Evolutionary conservation across 1,140 invertebrate species (phyloP), one percentile per base, ranked within the genome.

Genomic region (Drosophila subobscura): DNA sequence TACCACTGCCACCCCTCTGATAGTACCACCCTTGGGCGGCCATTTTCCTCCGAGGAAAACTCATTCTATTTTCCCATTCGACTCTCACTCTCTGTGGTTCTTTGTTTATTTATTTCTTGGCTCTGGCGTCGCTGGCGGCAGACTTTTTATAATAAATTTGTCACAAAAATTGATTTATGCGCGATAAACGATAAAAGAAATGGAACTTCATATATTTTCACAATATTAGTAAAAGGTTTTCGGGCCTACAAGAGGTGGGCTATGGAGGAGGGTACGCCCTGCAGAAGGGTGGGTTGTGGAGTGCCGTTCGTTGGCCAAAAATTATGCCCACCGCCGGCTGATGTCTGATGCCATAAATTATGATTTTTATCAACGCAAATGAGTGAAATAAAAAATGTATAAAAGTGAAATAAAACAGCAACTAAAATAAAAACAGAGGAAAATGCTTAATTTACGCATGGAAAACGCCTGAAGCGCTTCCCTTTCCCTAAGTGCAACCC

Each of bases 121-220:
- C 40, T 0, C 8, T 37, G 20, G 47, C 22, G 29, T n/a, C 54
- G 45, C 65, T 52, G 65, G 63, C 50, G 12, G 67, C 50, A 51
- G 50, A 64, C 63, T 79, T 79, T 86, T 89, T 81, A 89, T 89
- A 89, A 89, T 89, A 89, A 89, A 89, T 89, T 89, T 89, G 85
- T 89, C 85, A 89, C 80, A 89, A 81, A 89, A 89, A 89, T 89
- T 89, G 85, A 89, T 89, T 89, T 89, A 89, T 89, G 84, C 52
- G 85, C 86, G 85, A 89, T 89, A 89, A 89, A 90, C 73, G 80
- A 89, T 89, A 89, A 84, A 80, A 78, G 73, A 68, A 85, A 83
- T 73, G 70, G 64, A 59, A 75, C 60, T 67, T 72, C 60, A 79
- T 77, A 77, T 77, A 79, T 74, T 74, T 74, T 57, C 70, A 74